These are phyloP conservation scores for Acanthosepion pharaonis DNA, from an alignment of 2,888 invertebrate genomes.

Conservation along the genomic window DNA sequence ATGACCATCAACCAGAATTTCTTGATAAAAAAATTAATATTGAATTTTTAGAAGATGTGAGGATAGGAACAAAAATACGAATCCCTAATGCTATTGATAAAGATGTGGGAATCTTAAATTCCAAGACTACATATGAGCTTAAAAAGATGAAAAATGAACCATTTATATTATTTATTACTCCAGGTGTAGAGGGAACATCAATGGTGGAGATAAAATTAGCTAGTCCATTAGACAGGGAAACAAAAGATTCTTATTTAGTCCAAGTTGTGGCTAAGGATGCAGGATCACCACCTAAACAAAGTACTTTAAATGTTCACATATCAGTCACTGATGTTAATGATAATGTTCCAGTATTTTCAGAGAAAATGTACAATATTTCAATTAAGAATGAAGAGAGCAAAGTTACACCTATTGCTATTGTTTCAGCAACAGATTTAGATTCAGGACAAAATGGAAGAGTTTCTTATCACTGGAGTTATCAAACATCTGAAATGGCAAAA, in stretches of 20 bases:
- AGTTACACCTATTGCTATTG: background rate
- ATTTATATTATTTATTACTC: background rate
- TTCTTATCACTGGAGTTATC: background rate
- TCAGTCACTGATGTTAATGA: constrained; percentile 92
- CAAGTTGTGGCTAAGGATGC: background rate
- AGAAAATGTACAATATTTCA: constrained; percentile 56
- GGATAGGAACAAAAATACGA: background rate
- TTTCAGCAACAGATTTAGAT: background rate
- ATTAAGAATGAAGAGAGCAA: background rate
- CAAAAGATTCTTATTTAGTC: background rate
- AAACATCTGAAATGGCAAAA: background rate
- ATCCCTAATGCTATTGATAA: background rate
- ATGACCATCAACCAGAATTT: background rate
- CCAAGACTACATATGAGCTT: background rate
- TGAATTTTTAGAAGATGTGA: background rate
- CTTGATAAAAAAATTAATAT: background rate
- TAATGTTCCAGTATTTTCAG: constrained; percentile 96
- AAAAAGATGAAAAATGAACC: constrained; percentile 33
- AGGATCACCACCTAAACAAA: constrained; percentile 76
- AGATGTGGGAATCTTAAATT: background rate
- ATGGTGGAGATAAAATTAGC: background rate
- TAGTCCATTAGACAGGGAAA: background rate
- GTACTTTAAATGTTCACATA: constrained; percentile 69
- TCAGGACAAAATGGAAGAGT: background rate
- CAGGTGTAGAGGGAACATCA: background rate